Evolutionary conservation across 2,888 invertebrate species (phyloP), one percentile per base, ranked within the genome.

Genomic region (Athalia cordata): DNA sequence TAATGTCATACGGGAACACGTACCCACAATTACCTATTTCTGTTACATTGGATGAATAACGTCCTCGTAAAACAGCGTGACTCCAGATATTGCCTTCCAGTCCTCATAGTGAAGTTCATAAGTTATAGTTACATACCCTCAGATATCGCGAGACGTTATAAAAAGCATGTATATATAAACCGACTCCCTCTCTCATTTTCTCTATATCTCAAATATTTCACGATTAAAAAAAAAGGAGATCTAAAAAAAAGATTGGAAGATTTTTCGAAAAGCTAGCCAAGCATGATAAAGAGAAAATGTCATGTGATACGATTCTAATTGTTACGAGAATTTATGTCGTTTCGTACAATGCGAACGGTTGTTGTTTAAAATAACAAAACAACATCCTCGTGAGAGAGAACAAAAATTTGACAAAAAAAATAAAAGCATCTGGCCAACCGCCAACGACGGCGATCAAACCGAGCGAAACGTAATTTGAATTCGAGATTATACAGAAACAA

Each of bases 21-120:
- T 45, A 15, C 72, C 47, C 59, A 57, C 72, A 72, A 72, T 72
- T 72, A 72, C 59, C 72, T 11, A 72, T 59, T 72, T 72, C 52
- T 59, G 72, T 72, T 67, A 67, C 65, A 55, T 67, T 61, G 67
- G 67, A 57, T 77, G 67, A 66, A 68, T 77, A 65, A 77, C 45
- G 77, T 55, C 43, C 67, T 67, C 77, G 68, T 77, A 77, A 77
- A 65, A 66, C 77, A 65, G 77, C 77, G 57, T 59, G 77, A 52
- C 67, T 45, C 49, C 66, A 57, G 52, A 77, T 77, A 77, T 77
- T 67, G 68, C 57, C 43, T 43, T 13, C 64, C 29, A n/a, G 43
- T 67, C 59, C n/a, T 11, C 50, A 9, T 45, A 8, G 55, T n/a
- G n/a, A 11, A 68, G 68, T 72, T n/a, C 59, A 57, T 72, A 57